These are phyloP conservation scores for Gymnothorax reevesii DNA, from an alignment of 2,797 vertebrate genomes.

Conservation along the genomic window DNA sequence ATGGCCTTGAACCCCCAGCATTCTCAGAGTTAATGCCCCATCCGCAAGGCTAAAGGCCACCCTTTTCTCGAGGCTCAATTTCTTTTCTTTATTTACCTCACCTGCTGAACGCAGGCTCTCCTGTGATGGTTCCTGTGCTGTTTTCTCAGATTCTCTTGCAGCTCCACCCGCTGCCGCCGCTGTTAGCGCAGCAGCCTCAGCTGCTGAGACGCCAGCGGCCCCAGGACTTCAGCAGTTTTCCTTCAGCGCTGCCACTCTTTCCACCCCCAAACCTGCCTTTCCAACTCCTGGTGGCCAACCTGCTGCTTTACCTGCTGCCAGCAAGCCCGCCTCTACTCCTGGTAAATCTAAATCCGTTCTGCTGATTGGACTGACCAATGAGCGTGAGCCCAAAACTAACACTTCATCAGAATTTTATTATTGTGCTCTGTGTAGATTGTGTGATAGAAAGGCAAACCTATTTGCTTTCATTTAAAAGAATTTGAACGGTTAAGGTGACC, in stretches of 20 bases:
- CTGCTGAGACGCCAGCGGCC: constrained; percentile 58
- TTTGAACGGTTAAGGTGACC: too few relatives aligned
- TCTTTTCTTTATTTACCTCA: too few relatives aligned
- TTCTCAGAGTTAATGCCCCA: too few relatives aligned
- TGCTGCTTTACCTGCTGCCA: constrained; percentile 27
- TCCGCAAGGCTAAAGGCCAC: too few relatives aligned
- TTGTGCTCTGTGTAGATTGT: neutral
- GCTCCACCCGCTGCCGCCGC: constrained; percentile 6
- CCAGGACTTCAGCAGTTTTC: constrained; percentile 64
- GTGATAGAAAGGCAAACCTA: neutral
- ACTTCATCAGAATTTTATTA: neutral
- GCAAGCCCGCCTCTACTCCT: constrained; percentile 58
- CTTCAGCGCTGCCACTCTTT: constrained; percentile 56
- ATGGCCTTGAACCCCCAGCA: too few relatives aligned
- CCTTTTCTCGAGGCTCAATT: too few relatives aligned
- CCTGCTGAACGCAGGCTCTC: too few relatives aligned
- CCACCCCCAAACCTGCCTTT: constrained; percentile 67
- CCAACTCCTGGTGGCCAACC: constrained; percentile 57
- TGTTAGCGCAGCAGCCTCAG: constrained; percentile 45
- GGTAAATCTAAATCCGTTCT: constrained; percentile 41
- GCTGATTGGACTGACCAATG: too few relatives aligned
- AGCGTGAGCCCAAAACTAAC: neutral
- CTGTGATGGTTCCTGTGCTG: constrained; percentile 3
- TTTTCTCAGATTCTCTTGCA: constrained; percentile 29
- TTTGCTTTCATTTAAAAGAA: too few relatives aligned